Evolutionary conservation across 2,888 invertebrate species (phyloP).

Genomic region (Plagiodera versicolora): DNA sequence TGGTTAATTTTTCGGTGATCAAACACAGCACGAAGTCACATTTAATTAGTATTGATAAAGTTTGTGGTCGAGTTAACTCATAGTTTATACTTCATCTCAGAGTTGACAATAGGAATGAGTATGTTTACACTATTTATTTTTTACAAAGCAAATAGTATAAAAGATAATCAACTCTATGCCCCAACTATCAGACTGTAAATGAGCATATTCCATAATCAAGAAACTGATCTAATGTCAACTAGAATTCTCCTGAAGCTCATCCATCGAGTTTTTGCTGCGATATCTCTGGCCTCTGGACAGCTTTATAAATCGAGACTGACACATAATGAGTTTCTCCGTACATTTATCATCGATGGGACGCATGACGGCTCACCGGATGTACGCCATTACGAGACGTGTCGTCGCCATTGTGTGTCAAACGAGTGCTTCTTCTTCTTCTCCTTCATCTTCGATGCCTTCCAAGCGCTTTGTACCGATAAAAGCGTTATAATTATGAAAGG

Average conservation of each 20-base stretch:
- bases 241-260: background rate
- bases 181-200: too few relatives aligned
- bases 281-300: background rate
- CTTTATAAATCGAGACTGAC: conserved; percentile 29
- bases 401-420: conserved; percentile 45
- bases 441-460: background rate
- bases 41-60: background rate
- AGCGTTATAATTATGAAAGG: background rate
- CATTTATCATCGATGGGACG: conserved; percentile 53
- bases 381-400: conserved; percentile 51
- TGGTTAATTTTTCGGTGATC: conserved; percentile 25
- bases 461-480: background rate
- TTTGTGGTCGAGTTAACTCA: background rate
- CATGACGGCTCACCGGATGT: conserved; percentile 50
- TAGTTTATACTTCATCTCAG: background rate
- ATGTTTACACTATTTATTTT: too few relatives aligned
- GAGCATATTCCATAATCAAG: too few relatives aligned
- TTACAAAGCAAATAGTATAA: too few relatives aligned
- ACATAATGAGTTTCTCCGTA: conserved; percentile 49
- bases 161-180: too few relatives aligned
- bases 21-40: background rate
- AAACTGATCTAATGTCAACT: too few relatives aligned
- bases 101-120: background rate
- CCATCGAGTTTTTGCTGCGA: background rate
- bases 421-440: background rate